Percentiles rank a stretch among this genome's conserved stretches.
These are phyloP conservation scores for Pseudorhiza aurosa DNA, from an alignment of 30 jellyfish, hydroid and myxozoan species.

Conservation along the genomic window DNA sequence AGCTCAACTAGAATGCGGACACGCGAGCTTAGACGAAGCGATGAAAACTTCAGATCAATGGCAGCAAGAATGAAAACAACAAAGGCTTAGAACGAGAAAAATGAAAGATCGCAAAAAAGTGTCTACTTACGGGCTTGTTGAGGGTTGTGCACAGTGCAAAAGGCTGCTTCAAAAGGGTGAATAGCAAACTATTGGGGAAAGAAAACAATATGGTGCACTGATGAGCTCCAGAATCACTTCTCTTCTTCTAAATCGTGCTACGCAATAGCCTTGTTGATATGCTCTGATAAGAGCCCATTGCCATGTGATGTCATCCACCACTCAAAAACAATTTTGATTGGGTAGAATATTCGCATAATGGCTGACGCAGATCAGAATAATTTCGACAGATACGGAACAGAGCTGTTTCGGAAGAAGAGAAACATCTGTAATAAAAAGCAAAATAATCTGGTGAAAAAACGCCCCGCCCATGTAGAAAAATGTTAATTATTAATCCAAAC, in stretches of 20 bases:
- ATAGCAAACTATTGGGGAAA: constrained; percentile 8
- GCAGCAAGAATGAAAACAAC: background rate
- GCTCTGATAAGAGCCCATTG: constrained; percentile 44
- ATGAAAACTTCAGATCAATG: background rate
- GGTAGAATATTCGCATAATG: constrained; percentile 21
- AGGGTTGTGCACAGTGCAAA: background rate
- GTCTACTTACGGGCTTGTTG: background rate
- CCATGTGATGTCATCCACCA: constrained; percentile 70
- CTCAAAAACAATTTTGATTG: constrained; percentile 34
- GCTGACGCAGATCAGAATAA: constrained; percentile 12
- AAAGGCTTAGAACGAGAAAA: background rate
- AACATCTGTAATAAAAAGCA: too few relatives aligned
- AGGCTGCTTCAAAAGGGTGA: background rate
- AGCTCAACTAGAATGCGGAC: background rate
- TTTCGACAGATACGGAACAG: too few relatives aligned
- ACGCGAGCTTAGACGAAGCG: background rate
- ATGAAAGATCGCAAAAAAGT: background rate
- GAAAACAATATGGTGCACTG: constrained; percentile 41
- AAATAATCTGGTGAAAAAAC: too few relatives aligned
- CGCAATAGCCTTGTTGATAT: constrained; percentile 76
- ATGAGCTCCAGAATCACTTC: constrained; percentile 30
- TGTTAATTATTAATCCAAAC: too few relatives aligned
- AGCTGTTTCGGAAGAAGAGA: too few relatives aligned
- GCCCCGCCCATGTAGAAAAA: too few relatives aligned
- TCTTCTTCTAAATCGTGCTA: constrained; percentile 67